Percentiles rank a stretch among this genome's conserved stretches.
Conservation (phyloP, 2,797 vertebrate genomes). For the Pangasius larnaudii region DNA sequence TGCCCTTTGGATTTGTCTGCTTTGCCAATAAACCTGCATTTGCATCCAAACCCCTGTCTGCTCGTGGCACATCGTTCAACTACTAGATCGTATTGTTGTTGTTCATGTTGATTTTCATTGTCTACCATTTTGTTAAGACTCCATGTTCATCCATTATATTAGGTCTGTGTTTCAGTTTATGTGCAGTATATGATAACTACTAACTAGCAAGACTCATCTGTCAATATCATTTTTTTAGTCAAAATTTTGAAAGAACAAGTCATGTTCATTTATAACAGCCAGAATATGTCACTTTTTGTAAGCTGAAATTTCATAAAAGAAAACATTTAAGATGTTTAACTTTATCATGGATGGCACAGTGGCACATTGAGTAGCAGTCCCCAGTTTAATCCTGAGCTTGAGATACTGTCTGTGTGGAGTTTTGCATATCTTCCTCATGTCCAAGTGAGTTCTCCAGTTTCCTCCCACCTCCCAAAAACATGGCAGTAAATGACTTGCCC, state of each 20-base stretch:
- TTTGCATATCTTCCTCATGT: neutral
- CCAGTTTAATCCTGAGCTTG: neutral
- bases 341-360: neutral
- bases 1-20: conserved; percentile 6
- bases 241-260: neutral
- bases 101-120: neutral
- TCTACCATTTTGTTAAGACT: neutral
- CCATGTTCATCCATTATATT: conserved; percentile 2
- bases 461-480: neutral
- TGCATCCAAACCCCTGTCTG: neutral
- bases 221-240: neutral
- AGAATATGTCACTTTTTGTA: neutral
- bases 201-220: neutral
- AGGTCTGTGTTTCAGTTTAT: neutral
- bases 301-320: neutral
- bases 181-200: neutral
- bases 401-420: neutral
- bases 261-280: neutral
- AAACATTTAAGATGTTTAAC: neutral
- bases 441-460: neutral
- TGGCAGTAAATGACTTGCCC: neutral
- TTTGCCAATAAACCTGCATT: conserved; percentile 13
- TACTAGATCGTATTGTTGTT: neutral
- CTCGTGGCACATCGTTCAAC: neutral
- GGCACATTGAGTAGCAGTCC: neutral